Conservation (phyloP, 2,113 vertebrate species). For the Propithecus coquereli region DNA sequence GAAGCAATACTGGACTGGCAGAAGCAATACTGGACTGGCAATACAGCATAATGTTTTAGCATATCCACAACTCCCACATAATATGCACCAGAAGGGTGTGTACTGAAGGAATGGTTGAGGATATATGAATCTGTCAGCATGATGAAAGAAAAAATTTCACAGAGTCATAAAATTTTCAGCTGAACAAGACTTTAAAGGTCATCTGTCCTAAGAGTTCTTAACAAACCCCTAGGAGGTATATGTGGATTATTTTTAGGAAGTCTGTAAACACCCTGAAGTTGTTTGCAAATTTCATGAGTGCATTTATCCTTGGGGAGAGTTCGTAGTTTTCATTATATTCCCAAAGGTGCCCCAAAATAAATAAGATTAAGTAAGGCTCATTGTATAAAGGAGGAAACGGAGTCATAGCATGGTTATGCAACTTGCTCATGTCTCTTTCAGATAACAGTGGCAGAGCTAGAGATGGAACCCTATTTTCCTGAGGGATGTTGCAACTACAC, state of each 20-base stretch:
- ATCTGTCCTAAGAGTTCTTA: neutral
- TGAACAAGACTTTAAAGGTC: neutral
- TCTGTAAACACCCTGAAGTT: neutral
- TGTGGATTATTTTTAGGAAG: neutral
- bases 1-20: neutral
- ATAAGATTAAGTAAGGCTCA: neutral
- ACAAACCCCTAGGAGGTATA: neutral
- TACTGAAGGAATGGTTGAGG: neutral
- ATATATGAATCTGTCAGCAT: neutral
- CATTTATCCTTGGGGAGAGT: neutral
- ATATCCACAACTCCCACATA: neutral
- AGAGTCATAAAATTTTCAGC: neutral
- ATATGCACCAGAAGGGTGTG: neutral
- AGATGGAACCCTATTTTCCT: neutral
- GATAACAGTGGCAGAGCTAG: no score
- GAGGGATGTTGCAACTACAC: neutral
- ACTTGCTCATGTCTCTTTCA: neutral
- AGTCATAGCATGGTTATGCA: neutral
- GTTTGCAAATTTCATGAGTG: neutral
- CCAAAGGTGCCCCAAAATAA: neutral
- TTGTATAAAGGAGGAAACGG: neutral
- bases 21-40: neutral
- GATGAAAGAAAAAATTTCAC: neutral
- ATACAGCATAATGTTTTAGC: neutral
- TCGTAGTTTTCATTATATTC: neutral